Evolutionary conservation across 2,113 vertebrate species (phyloP), one percentile per base, ranked within the genome.

Genomic region (Perccottus glenii): DNA sequence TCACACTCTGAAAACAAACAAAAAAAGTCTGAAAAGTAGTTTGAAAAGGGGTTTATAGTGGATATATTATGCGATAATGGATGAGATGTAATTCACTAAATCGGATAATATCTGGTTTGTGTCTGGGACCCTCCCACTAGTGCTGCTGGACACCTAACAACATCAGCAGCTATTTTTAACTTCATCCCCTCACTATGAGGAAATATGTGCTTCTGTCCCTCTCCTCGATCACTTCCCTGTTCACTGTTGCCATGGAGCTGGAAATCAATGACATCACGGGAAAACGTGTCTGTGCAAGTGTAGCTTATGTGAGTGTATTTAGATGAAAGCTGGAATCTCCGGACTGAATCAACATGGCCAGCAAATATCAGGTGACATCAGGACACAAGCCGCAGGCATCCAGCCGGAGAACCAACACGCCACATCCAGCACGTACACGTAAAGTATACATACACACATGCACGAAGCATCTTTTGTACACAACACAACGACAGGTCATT

Each of bases 241-340:
- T 83, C 76, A 16, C 83, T 85, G 92, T 93, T 93, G 90, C 91
- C 85, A 93, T 93, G 90, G 92, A 74, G 85, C 81, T 70, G 27
- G 6, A 74, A 86, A 81, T 78, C 82, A 79, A 79, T 92, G 90
- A 91, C 91, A 89, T 93, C 90, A 89, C 72, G 5, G 74, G 47
- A 46, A 59, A 27, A 58, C 9, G 68, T 67, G 64, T 56, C 52
- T 51, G 60, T 47, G 46, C 6, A 5, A 42, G 45, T 49, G 55
- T 48, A 36, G 59, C n/a, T 6, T 2, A n/a, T 69, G 63, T 49
- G 73, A 48, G 46, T 64, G 55, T 40, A 40, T 45, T 51, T 48
- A 77, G 78, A 86, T 83, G 72, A 85, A 84, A 82, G 73, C 65
- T 56, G 77, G 65, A 77, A 81, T 75, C 58, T 61, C 73, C 60